Base-by-base conservation (phyloP, 2,113 vertebrate species). In the Aythya baeri region DNA sequence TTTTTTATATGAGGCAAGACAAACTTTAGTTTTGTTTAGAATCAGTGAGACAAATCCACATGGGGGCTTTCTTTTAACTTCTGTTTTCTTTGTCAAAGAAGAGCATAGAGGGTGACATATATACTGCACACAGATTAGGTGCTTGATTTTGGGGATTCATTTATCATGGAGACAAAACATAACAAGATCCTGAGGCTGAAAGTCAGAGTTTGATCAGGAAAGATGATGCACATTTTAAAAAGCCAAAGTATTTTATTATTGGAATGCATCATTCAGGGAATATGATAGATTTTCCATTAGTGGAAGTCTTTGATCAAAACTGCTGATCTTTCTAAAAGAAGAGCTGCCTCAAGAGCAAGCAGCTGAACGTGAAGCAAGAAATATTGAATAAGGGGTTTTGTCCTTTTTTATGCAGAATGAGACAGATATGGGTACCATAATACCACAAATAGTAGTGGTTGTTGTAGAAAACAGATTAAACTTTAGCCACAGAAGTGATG, bases 241-340 rank as follows among this genome's bases (percentile, higher is more conserved):
- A 97, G 87, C 72, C 82, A 63, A 95, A 94, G 79, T 92, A 94
- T 95, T 96, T 95, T 97, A 87, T 97, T 94, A 94, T 96, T 85
- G 95, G 93, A 95, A 94, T 94, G 59, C 73, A 93, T 95, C 96
- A 93, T 94, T 95, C 93, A 55, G 94, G 74, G 91, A 95, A 92
- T 94, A 95, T 94, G 89, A 96, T 97, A 95, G 95, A 93, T 96
- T 95, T 97, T 95, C 94, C 95, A 97, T 97, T 95, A 97, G 94
- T 85, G 82, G 71, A 95, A 91, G 75, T 73, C 91, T 94, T 94
- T 95, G 94, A 94, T 94, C 91, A 95, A 96, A 97, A 80, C 82
- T 93, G 81, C 38, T 2, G 87, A 73, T 88, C 84, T 89, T 91
- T 92, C 73, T 85, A 74, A 95, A 95, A 91, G 89, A 85, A 54